Evolutionary conservation across 2,888 invertebrate genomes (phyloP), one percentile per base, ranked within the genome.

Genomic region (Clunio marinus): DNA sequence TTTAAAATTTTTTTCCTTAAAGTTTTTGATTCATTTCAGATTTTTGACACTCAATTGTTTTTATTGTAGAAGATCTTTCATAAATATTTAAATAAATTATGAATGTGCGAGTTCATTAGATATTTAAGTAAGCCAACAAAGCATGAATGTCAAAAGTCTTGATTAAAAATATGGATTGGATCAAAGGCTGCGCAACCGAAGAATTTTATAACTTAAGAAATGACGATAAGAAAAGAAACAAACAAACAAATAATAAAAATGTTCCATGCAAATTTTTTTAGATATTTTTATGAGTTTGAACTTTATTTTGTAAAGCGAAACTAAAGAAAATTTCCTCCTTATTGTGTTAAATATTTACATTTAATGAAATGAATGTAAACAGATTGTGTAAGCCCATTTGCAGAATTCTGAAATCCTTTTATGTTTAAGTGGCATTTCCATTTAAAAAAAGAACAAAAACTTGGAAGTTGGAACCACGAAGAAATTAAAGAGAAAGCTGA

Each of bases 261-360:
- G 57, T 57, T 57, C 57, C 57, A 57, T 57, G 57, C 57, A 15
- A 57, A 27, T 57, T 57, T 57, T 22, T 41, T 41, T 41, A 15
- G 10, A 41, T 41, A 32, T 22, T 51, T 51, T 3, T 51, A 45
- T 45, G 45, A 45, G 8, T 45, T 45, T 45, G 8, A 45, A 32
- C 32, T 32, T 10, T 32, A 32, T 32, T 32, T 32, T 32, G 32
- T 32, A 32, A 32, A 32, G n/a, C n/a, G n/a, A n/a, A 32, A 32
- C 32, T 41, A n/a, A n/a, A n/a, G n/a, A n/a, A n/a, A n/a, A n/a
- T n/a, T n/a, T n/a, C n/a, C n/a, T n/a, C n/a, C n/a, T n/a, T n/a
- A n/a, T n/a, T n/a, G n/a, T n/a, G n/a, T n/a, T n/a, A n/a, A n/a
- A n/a, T n/a, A n/a, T n/a, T n/a, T n/a, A n/a, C n/a, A n/a, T n/a